A percentile compares a stretch with the other conserved stretches of the same genome.
phyloP scores from a whole-genome alignment of 1,140 invertebrate genomes.

The Aphaenogaster ashmeadi region DNA sequence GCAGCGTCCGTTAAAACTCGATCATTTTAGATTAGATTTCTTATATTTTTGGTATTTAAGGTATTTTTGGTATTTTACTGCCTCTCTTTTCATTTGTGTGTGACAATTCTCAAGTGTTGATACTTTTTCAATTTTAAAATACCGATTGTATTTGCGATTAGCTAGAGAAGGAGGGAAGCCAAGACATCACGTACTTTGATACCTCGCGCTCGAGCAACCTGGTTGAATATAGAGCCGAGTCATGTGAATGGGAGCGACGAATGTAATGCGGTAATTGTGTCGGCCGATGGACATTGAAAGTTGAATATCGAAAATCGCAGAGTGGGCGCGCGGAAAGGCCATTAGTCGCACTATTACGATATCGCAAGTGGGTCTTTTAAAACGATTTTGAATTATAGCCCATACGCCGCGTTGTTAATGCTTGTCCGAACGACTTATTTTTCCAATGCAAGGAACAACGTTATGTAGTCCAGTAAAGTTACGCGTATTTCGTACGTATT shows the following conservation, averaged over 20 bases:
- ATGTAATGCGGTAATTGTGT: conserved; percentile 53
- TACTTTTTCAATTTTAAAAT: neutral
- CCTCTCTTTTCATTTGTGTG: neutral
- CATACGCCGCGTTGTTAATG: conserved; percentile 31
- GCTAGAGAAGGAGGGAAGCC: neutral
- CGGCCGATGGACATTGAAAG: conserved; percentile 47
- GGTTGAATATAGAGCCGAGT: conserved; percentile 29
- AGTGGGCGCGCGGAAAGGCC: conserved; percentile 39
- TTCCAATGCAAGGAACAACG: neutral
- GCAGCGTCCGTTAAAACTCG: neutral
- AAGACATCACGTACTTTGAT: conserved; percentile 30
- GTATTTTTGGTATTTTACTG: neutral
- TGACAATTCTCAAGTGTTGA: neutral
- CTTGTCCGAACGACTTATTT: neutral
- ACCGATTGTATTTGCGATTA: neutral
- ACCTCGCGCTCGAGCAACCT: conserved; percentile 11
- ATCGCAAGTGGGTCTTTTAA: conserved; percentile 37
- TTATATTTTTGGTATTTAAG: neutral
- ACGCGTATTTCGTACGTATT: neutral
- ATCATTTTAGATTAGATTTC: neutral
- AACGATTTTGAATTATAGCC: conserved; percentile 48
- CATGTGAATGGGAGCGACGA: conserved; percentile 33
- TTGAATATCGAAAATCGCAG: conserved; percentile 57
- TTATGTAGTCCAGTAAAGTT: conserved; percentile 4
- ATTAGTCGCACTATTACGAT: conserved; percentile 57